Base-by-base conservation (phyloP, 2,113 vertebrate genomes). In the Oncorhynchus masou region DNA sequence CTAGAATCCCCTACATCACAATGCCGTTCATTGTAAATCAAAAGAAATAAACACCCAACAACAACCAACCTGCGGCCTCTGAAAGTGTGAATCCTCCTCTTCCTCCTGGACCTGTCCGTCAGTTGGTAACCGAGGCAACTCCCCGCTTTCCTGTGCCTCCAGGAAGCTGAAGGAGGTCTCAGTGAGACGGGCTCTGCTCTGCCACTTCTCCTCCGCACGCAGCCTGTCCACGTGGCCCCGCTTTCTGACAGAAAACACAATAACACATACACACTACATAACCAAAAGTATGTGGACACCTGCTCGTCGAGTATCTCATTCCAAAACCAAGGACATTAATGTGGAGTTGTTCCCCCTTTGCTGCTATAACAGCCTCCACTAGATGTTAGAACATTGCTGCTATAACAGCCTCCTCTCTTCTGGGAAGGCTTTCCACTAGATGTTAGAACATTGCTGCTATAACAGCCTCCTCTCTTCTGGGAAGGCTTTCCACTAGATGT, bases 101-200 rank as follows among this genome's bases (percentile, higher is more conserved):
- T 81, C 69, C 19, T 81, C 80, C 11, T 69, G 79, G 0, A 71
- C 77, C 13, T 84, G 84, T 68, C 68, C 9, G 51, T 75, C 2
- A 64, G 85, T 24, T 4, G 34, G 78, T 75, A 85, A 84, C 57
- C 73, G 86, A 65, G 85, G 57, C 1, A 39, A 69, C 1, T 3
- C 22, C 29, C 48, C 79, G 15, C 8, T 77, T 4, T 73, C 86
- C 87, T 90, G 82, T 0, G 87, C 79, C 79, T 95, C 94, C 83
- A 96, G 89, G 83, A 95, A 94, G 51, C 87, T 87, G 51, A 95
- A 95, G 74, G 93, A 93, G 0, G 94, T 95, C 81, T 95, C 95
- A 0, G 95, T 95, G 75, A 94, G 83, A 1, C 91, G 93, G 0
- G 92, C 94, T 0, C 94, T 88, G 59, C 91, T 93, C 81, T 87